Base-by-base conservation (phyloP, 1,140 invertebrate species). In the Diabrotica undecimpunctata region DNA sequence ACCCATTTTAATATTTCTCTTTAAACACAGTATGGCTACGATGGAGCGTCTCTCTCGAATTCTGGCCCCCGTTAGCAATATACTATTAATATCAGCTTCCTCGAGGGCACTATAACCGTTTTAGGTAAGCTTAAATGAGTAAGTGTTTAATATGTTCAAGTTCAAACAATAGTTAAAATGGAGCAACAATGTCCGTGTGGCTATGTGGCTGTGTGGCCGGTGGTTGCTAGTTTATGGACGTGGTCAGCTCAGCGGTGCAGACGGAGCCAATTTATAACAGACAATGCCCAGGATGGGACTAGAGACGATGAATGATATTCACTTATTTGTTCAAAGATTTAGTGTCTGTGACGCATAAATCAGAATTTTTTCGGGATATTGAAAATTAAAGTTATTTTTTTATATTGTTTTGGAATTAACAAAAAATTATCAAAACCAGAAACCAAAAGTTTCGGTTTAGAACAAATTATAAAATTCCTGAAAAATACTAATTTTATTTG, bases 251-350 rank as follows among this genome's bases (percentile, higher is more conserved):
- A 13, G 59, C 52, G 59, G 59, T 36, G 59, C 25, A 61, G 59
- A 61, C 59, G 14, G n/a, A 41, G 41, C 14, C 50, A 61, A 61
- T 61, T 53, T 61, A 61, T 61, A 50, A 12, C 46, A 61, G 13
- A 36, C 25, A 46, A 10, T n/a, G 41, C n/a, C n/a, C 41, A 46
- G 41, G 41, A n/a, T 46, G 41, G 54, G 25, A 55, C 10, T 55
- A 12, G 54, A n/a, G 10, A 55, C 10, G n/a, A 55, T 14, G 54
- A 55, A 3, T n/a, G 3, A 10, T 46, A 46, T 46, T 8, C 5
- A 46, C 25, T 25, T 25, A 25, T 25, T 25, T 25, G 25, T 1
- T 25, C 25, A 25, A 25, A 4, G 4, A 25, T 12, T 53, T 53
- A 53, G 51, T 53, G 51, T 11, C 5, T 11, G 51, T 6, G 10